Conservation (phyloP, 1,140 invertebrate genomes). For the Euwallacea similis region DNA sequence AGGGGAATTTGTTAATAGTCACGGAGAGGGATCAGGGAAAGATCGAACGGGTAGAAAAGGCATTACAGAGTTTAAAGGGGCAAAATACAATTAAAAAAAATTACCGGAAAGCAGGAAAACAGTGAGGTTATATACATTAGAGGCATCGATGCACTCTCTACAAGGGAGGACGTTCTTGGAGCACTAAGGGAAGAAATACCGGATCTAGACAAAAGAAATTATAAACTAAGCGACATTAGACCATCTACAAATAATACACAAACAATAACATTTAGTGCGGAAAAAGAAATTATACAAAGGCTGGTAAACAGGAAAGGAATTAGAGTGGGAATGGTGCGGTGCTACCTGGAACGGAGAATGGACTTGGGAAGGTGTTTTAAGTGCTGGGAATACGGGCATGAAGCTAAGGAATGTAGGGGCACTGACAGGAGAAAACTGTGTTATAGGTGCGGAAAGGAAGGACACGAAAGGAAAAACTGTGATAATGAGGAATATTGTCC, state of each 20-base stretch:
- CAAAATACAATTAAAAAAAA: neutral
- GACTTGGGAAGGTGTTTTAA: conserved; percentile 18
- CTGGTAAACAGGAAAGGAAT: conserved; percentile 4
- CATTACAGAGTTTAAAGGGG: neutral
- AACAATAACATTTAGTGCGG: neutral
- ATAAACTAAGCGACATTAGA: neutral
- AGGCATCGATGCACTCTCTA: neutral
- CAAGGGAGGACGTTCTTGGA: conserved; percentile 1
- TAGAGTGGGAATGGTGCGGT: conserved; percentile 17
- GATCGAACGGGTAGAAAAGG: neutral
- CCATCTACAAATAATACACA: neutral
- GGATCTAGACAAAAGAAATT: neutral
- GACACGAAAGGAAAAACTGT: conserved; percentile 15
- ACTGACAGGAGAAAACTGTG: conserved; percentile 26
- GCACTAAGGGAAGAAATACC: neutral
- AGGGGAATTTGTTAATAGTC: conserved; percentile 5
- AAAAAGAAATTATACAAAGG: neutral
- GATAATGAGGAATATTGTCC: neutral
- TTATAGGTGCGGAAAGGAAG: conserved; percentile 14
- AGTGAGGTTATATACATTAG: neutral
- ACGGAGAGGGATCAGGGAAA: neutral
- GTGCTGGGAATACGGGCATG: conserved; percentile 22
- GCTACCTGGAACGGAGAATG: conserved; percentile 20
- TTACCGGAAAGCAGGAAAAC: neutral
- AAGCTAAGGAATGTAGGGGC: conserved; percentile 16